Percentiles rank a stretch among this genome's conserved stretches.
phyloP scores from a whole-genome alignment of 2,888 invertebrate species.

The Hanleya hanleyi region DNA sequence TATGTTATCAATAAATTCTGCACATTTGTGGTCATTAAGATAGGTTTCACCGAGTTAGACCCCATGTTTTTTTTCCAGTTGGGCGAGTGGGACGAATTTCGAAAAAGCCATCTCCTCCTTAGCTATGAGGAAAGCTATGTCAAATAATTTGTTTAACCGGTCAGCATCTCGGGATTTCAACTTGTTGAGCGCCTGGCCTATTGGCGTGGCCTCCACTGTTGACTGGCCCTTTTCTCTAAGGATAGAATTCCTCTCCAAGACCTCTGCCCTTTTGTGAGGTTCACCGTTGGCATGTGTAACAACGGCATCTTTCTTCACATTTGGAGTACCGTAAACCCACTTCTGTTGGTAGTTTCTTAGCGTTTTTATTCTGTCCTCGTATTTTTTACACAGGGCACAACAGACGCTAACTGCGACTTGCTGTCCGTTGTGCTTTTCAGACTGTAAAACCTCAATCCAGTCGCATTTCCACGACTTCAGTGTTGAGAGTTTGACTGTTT shows the following conservation, averaged over 20 bases:
- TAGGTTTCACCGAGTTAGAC: neutral
- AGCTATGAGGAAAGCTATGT: neutral
- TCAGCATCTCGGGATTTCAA: neutral
- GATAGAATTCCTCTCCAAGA: neutral
- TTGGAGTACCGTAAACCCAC: neutral
- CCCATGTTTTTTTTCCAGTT: slow-evolving; percentile 5
- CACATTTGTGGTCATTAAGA: no score
- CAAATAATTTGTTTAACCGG: neutral
- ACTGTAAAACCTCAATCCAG: neutral
- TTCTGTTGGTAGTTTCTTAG: neutral
- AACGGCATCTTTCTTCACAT: neutral
- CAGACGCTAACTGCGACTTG: neutral
- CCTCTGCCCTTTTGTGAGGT: neutral
- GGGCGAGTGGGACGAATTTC: neutral
- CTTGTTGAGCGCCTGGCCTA: neutral
- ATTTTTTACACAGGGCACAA: neutral
- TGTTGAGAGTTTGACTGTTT: no score
- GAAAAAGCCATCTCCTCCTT: neutral
- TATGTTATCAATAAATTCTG: slow-evolving; percentile 3
- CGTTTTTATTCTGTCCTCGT: neutral
- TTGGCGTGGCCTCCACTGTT: neutral
- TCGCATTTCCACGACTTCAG: no score
- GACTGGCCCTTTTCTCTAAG: neutral
- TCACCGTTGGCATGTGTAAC: neutral
- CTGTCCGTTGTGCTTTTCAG: neutral